Evolutionary conservation across 1,140 invertebrate species (phyloP).

Genomic region (Macrocentrus cingulum): DNA sequence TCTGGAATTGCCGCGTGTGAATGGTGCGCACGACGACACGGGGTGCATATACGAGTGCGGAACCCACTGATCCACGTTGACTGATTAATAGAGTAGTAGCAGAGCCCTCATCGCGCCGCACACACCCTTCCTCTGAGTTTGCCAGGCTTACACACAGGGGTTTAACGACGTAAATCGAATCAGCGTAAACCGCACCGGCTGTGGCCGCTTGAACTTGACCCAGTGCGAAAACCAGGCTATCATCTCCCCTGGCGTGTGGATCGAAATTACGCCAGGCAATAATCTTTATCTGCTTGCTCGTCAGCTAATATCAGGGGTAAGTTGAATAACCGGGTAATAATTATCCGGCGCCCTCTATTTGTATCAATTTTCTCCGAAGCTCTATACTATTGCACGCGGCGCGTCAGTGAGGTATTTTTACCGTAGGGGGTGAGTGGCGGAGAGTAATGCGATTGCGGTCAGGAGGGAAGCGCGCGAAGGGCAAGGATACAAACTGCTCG

Average conservation of each 20-base stretch:
- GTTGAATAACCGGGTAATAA: too few species aligned
- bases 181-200: conserved; percentile 27
- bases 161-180: conserved; percentile 28
- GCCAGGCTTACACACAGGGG: conserved; percentile 17
- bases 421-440: background rate
- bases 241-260: background rate
- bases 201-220: conserved; percentile 28
- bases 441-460: conserved; percentile 8
- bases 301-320: too few species aligned
- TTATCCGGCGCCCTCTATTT: too few species aligned
- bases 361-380: too few species aligned
- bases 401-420: too few species aligned
- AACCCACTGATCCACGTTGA: conserved; percentile 20
- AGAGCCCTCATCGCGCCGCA: background rate
- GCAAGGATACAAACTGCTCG: background rate
- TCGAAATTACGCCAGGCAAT: conserved; percentile 1
- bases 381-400: too few species aligned
- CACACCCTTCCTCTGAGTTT: conserved; percentile 14
- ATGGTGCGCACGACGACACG: conserved; percentile 3
- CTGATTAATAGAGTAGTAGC: conserved; percentile 17
- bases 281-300: too few species aligned
- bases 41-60: conserved; percentile 9
- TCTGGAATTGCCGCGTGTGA: conserved; percentile 13
- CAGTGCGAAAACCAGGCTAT: conserved; percentile 21
- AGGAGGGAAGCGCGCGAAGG: conserved; percentile 21